Evolutionary conservation across 2,797 vertebrate genomes (phyloP).

Genomic region (Varecia variegata): DNA sequence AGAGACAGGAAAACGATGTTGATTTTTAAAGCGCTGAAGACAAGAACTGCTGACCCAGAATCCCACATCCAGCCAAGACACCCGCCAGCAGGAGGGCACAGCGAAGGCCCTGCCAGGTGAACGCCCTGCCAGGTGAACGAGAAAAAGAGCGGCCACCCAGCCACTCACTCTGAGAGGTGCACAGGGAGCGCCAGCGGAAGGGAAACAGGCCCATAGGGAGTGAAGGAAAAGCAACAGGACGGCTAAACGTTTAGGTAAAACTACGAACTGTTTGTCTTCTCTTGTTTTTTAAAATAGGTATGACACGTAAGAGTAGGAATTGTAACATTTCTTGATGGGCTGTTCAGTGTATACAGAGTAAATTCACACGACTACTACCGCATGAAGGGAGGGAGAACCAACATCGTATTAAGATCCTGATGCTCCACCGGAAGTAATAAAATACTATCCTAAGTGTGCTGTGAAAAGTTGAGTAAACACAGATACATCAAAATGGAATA

Average conservation of each 20-base stretch:
- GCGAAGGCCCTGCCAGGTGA: neutral
- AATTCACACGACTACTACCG: no score
- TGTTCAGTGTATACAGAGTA: neutral
- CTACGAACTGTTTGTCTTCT: neutral
- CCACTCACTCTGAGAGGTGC: rapidly evolving
- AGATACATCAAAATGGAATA: neutral
- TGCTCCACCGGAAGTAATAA: neutral
- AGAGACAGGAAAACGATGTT: neutral
- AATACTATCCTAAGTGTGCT: neutral
- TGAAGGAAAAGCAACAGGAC: neutral
- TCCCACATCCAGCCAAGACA: neutral
- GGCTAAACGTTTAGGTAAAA: neutral
- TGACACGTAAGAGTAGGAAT: neutral
- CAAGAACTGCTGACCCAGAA: neutral
- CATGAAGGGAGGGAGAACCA: neutral
- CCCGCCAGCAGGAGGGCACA: neutral
- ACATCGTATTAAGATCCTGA: neutral
- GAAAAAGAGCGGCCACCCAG: no score
- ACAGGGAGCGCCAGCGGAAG: neutral
- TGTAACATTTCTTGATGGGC: neutral
- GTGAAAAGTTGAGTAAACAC: neutral
- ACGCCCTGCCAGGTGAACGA: neutral
- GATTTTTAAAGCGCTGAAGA: neutral
- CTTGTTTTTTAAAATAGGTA: neutral
- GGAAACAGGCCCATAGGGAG: no score